Base-by-base conservation (phyloP, 2,888 invertebrate species). In the Macropis europaea region DNA sequence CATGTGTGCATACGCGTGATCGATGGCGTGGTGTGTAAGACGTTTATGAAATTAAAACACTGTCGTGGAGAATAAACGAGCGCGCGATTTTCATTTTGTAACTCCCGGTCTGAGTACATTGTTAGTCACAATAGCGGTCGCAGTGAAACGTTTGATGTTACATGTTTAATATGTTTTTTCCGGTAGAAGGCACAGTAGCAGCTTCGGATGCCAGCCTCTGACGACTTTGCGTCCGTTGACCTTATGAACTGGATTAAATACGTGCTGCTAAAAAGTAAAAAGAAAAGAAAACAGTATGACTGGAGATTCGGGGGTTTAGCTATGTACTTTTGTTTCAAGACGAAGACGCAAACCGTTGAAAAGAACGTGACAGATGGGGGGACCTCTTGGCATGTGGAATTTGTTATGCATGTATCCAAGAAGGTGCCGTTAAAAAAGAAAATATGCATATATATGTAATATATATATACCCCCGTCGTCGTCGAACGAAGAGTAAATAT, bases 361-460 rank as follows among this genome's bases (percentile, higher is more conserved):
- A 56, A 4, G 24, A 30, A 26, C 40, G 26, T 24, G 57, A 57
- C 57, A 67, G 67, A n/a, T n/a, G 69, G 69, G 79, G 87, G 87
- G 86, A 86, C 88, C 87, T 88, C 89, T 89, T 89, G 90, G 90
- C 89, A 89, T 89, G 90, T 89, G 90, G 90, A 90, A 90, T 90
- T 89, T 89, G 90, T 89, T 90, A 90, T 90, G 90, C 90, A 89
- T 90, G 89, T 86, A 89, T 82, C 88, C 90, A 89, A 90, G 88
- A 88, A 81, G 89, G 88, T 83, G 79, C 75, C 82, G 84, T 83
- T 84, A 85, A 81, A 73, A 82, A 48, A 47, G 48, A 57, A 40
- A 56, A 38, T 42, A 64, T n/a, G n/a, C n/a, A 64, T 19, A 40
- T 40, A 50, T 7, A 71, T 76, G 76, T 63, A 63, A 72, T 73